Conservation (phyloP, 1,140 invertebrate genomes). For the Protaetia brevitarsis region DNA sequence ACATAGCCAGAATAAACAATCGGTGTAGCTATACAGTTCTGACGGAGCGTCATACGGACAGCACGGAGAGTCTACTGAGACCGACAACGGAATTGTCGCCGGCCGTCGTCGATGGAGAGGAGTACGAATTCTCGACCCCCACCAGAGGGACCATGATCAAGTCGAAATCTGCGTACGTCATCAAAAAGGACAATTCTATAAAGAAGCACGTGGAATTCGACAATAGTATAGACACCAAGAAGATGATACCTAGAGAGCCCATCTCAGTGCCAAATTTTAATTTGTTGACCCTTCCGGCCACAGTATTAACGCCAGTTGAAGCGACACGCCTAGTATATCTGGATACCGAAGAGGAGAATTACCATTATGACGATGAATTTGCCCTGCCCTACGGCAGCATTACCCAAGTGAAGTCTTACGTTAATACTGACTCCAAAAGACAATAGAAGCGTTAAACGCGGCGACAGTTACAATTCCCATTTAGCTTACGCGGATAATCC, state of each 20-base stretch:
- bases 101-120: slow-evolving; percentile 34
- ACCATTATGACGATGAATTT: slow-evolving; percentile 26
- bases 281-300: slow-evolving; percentile 60
- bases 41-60: slow-evolving; percentile 60
- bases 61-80: slow-evolving; percentile 61
- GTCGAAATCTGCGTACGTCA: slow-evolving; percentile 61
- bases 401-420: slow-evolving; percentile 20
- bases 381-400: slow-evolving; percentile 16
- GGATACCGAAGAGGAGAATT: slow-evolving; percentile 65
- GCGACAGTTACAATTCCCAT: slow-evolving; percentile 61
- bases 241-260: slow-evolving; percentile 63
- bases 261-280: slow-evolving; percentile 76
- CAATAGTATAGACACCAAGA: slow-evolving; percentile 38
- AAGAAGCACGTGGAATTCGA: slow-evolving; percentile 48
- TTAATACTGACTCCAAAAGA: neutral
- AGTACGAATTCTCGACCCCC: slow-evolving; percentile 41
- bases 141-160: slow-evolving; percentile 55
- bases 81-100: slow-evolving; percentile 40
- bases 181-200: slow-evolving; percentile 48
- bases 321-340: slow-evolving; percentile 68
- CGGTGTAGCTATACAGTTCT: slow-evolving; percentile 71
- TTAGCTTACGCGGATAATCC: slow-evolving; percentile 59
- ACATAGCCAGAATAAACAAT: slow-evolving; percentile 63
- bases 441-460: slow-evolving; percentile 43
- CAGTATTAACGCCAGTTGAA: slow-evolving; percentile 66